phyloP scores from a whole-genome alignment of 2,797 vertebrate genomes.

The Sorex maritimensis region DNA sequence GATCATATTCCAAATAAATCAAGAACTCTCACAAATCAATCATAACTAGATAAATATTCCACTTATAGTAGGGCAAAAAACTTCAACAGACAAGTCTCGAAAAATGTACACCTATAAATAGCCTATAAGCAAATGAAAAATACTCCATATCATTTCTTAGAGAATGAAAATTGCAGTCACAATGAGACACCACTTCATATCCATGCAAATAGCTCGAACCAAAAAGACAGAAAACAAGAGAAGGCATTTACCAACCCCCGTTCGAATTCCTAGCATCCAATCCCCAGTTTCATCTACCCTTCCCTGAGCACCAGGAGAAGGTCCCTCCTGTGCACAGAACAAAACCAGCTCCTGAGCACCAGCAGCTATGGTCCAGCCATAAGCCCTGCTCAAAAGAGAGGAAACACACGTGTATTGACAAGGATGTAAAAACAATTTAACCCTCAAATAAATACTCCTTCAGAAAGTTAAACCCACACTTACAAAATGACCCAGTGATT shows the following conservation, averaged over 20 bases:
- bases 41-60: conserved; percentile 4
- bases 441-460: background rate
- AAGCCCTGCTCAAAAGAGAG: too few relatives aligned
- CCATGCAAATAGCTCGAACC: background rate
- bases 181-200: background rate
- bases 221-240: background rate
- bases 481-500: background rate
- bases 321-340: too few relatives aligned
- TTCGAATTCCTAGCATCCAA: too few relatives aligned
- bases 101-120: background rate
- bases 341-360: too few relatives aligned
- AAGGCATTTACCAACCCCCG: too few relatives aligned
- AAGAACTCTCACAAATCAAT: background rate
- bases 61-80: conserved; percentile 13
- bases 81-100: background rate
- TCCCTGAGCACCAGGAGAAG: too few relatives aligned
- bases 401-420: too few relatives aligned
- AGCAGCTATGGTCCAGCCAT: too few relatives aligned
- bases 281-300: too few relatives aligned
- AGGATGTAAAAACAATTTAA: too few relatives aligned
- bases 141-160: background rate
- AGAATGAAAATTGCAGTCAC: conserved; percentile 55
- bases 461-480: conserved; percentile 19
- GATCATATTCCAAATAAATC: conserved; percentile 9
- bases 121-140: conserved; percentile 12